A percentile compares a stretch with the other conserved stretches of the same genome.
These are phyloP conservation scores for Oplegnathus fasciatus DNA, from an alignment of 2,113 vertebrate species.

Conservation along the genomic window DNA sequence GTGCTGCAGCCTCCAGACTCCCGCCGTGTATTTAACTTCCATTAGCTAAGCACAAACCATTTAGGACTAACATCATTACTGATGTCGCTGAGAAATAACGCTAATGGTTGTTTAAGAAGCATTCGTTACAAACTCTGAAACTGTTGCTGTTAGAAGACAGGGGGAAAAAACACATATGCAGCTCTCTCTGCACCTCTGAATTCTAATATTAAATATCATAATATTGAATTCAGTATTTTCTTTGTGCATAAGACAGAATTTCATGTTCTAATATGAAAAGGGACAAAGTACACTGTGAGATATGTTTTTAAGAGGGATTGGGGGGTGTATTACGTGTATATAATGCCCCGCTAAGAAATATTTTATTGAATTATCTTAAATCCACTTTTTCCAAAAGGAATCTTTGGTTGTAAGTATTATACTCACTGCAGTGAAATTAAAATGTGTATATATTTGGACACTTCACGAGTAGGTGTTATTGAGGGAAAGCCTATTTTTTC, in stretches of 20 bases:
- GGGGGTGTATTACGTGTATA: constrained; percentile 50
- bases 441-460: constrained; percentile 74
- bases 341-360: constrained; percentile 50
- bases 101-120: constrained; percentile 46
- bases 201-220: constrained; percentile 20
- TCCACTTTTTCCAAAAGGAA: constrained; percentile 22
- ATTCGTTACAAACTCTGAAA: constrained; percentile 22
- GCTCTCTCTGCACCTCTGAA: constrained; percentile 38
- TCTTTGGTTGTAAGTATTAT: constrained; percentile 46
- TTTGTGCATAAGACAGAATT: constrained; percentile 14
- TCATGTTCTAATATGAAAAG: constrained; percentile 38
- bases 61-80: constrained; percentile 20
- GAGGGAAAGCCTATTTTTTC: constrained; percentile 72
- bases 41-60: constrained; percentile 62
- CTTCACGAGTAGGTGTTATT: constrained; percentile 40
- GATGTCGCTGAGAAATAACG: constrained; percentile 34
- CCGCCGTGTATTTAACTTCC: constrained; percentile 35
- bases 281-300: constrained; percentile 75
- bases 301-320: constrained; percentile 50
- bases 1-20: constrained; percentile 28
- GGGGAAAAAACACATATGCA: neutral
- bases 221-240: constrained; percentile 47
- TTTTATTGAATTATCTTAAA: constrained; percentile 52
- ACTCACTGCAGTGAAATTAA: constrained; percentile 37
- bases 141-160: constrained; percentile 22